phyloP scores from a whole-genome alignment of 2,888 invertebrate genomes.

The Ormyrus thymus region DNA sequence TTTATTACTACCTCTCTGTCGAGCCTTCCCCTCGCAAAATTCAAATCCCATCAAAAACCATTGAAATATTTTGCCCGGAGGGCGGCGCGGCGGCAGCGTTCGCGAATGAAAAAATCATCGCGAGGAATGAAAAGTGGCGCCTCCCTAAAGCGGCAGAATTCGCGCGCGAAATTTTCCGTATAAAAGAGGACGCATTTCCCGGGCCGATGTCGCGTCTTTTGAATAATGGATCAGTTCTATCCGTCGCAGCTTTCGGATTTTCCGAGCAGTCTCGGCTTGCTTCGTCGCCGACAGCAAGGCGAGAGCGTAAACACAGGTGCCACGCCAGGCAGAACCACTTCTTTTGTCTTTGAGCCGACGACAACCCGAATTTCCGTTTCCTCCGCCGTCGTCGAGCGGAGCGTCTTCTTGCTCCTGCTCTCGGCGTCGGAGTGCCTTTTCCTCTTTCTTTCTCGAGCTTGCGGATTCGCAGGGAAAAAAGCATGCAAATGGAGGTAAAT shows the following conservation, averaged over 20 bases:
- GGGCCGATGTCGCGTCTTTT: constrained; percentile 39
- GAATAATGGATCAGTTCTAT: constrained; percentile 47
- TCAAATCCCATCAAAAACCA: constrained; percentile 44
- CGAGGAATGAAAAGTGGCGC: constrained; percentile 2
- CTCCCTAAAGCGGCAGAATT: background rate
- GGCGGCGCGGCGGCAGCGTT: background rate
- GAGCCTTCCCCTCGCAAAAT: background rate
- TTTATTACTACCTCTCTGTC: background rate
- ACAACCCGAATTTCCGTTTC: background rate
- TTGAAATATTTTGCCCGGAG: constrained; percentile 2
- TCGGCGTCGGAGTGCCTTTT: background rate
- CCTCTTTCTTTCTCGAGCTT: too few relatives aligned
- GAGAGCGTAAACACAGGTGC: too few relatives aligned
- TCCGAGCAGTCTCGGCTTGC: constrained; percentile 27
- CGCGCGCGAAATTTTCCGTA: too few relatives aligned
- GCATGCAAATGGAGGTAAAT: too few relatives aligned
- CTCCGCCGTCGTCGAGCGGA: background rate
- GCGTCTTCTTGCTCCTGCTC: background rate
- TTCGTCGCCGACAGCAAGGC: too few relatives aligned
- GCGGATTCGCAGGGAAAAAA: too few relatives aligned
- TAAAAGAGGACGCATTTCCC: background rate
- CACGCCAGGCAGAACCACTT: background rate
- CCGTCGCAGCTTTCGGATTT: constrained; percentile 13
- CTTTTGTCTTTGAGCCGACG: background rate
- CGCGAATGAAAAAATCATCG: constrained; percentile 33